Base-by-base conservation (phyloP, 1,140 invertebrate species). In the Zaprionus camerounensis region DNA sequence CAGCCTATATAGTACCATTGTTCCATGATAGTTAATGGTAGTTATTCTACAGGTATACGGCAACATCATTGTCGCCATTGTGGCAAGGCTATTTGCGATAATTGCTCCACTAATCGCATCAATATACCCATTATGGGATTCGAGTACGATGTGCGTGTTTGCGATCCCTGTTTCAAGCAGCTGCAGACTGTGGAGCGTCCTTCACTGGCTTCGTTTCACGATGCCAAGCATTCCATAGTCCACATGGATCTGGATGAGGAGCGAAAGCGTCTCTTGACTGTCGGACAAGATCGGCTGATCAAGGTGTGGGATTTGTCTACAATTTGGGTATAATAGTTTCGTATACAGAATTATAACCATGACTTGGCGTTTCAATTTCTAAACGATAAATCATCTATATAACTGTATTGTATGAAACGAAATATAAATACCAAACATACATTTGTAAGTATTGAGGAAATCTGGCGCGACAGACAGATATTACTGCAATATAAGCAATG, bases 131-230 rank as follows among this genome's bases (percentile, higher is more conserved):
- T 96, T 56, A 98, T 99, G 97, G 99, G 99, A 36, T 99, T 98
- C 94, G 99, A 99, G 94, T 99, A 98, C 94, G 97, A 98, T 93
- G 98, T 99, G 63, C 94, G 99, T 71, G 97, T 99, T 38, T 99
- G 99, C 94, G 97, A 98, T 92, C 95, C 96, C 20, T 99, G 99
- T 93, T 96, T 96, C 93, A 95, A 95, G 85, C 95, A 95, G 72
- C 94, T 99, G 28, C 96, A 97, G 82, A 96, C 97, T 82, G 95
- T 96, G 71, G 98, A 99, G 71, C 95, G 97, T 87, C 96, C 96
- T 63, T 97, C 98, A 2, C 94, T 99, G 85, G 98, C 99, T 15
- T 97, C 97, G 64, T 98, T 98, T 93, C 97, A 99, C 92, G 98
- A 99, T 93, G 96, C 97, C 55, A 98, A 98, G 93, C 98, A 99